Conservation (phyloP, 2,797 vertebrate species). For the Somateria mollissima region DNA sequence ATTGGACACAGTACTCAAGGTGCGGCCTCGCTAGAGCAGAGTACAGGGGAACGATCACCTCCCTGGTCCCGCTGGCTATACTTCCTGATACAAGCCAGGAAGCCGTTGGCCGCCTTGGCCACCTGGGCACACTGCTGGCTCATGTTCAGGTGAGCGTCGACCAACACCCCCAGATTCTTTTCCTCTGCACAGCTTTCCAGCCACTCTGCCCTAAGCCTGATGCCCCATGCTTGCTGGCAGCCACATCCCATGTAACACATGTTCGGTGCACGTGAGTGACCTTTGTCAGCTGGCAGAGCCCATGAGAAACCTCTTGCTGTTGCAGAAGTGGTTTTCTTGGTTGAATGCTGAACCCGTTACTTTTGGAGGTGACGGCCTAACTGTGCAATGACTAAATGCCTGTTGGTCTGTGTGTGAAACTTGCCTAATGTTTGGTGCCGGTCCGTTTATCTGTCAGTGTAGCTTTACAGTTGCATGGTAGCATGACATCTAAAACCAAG, state of each 20-base stretch:
- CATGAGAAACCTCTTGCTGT: background rate
- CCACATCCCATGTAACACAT: accelerated
- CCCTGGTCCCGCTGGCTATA: too few species aligned
- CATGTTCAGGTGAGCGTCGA: too few species aligned
- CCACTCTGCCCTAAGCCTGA: background rate
- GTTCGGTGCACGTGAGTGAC: accelerated
- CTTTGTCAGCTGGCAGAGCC: background rate
- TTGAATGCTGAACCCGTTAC: accelerated
- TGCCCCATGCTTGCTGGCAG: background rate
- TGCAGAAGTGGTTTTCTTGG: background rate
- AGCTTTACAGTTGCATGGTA: background rate
- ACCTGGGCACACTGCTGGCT: too few species aligned
- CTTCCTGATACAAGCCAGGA: too few species aligned
- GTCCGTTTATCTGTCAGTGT: background rate
- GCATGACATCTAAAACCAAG: background rate
- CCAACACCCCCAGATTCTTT: too few species aligned
- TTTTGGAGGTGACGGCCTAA: background rate
- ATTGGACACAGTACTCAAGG: too few species aligned
- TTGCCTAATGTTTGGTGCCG: background rate
- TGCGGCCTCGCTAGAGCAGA: too few species aligned
- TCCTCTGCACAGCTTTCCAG: background rate
- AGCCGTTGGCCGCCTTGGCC: too few species aligned
- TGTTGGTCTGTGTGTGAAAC: background rate
- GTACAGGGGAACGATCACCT: too few species aligned
- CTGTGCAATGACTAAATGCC: background rate